Evolutionary conservation across 2,888 invertebrate species (phyloP), one percentile per base, ranked within the genome.

Genomic region (Lordiphosa andalusiaca): DNA sequence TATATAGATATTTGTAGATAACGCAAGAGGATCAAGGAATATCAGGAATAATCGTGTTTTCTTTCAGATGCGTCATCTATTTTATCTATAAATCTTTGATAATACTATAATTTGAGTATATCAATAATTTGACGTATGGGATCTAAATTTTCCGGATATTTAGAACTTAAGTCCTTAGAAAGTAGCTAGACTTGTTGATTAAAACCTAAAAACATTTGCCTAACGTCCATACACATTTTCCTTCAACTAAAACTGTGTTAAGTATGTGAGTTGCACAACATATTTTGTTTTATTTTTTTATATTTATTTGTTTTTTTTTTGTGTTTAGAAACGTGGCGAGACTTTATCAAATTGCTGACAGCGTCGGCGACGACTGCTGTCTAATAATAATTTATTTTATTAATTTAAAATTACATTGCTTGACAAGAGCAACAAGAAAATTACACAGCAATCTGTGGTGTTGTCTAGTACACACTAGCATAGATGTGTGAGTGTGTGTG

Each of bases 381-480:
- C 76, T 71, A 76, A 76, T 84, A 77, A 76, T 77, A 84, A 84
- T 84, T 77, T 84, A 84, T 77, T 77, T 84, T 74, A 84, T 84
- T 82, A 84, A 84, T 82, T 84, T 84, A 57, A 77, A 84, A 84
- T 77, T 81, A 71, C 84, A 84, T 60, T 54, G 71, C 63, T 42
- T 67, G 78, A 71, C 82, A 82, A 77, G 68, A 84, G 74, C 82
- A 81, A 57, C 82, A 54, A 73, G 76, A 61, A 77, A 84, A 84
- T 77, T 77, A 68, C 58, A 67, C 48, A 71, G 67, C 66, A 74
- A 80, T 65, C 75, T 60, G 50, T 59, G 51, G 25, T 42, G 56
- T 21, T 42, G 56, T 21, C 53, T 60, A 10, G 41, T 12, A 25
- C 44, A 16, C 38, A 50, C 9, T 19, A 40, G 21, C 57, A 62